A percentile compares a stretch with the other conserved stretches of the same genome.
Evolutionary conservation across 2,113 vertebrate genomes (phyloP).

Genomic region (Myiozetetes cayanensis): DNA sequence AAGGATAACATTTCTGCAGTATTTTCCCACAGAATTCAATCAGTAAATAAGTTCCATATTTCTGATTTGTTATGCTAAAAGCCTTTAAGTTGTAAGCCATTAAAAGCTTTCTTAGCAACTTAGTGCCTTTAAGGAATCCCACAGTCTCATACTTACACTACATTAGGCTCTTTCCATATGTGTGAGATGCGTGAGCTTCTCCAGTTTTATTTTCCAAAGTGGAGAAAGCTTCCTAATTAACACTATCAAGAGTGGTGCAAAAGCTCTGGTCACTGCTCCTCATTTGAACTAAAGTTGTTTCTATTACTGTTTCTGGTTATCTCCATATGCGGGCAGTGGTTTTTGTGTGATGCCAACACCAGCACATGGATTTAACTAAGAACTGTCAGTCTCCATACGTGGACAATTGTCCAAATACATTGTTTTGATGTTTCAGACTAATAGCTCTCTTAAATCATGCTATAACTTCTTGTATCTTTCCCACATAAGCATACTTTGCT

Average conservation of each 20-base stretch:
- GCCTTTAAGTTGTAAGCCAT: background rate
- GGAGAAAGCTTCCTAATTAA: background rate
- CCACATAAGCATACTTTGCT: background rate
- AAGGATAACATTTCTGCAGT: conserved; percentile 61
- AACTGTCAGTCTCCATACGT: background rate
- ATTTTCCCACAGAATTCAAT: conserved; percentile 63
- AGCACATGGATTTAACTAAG: background rate
- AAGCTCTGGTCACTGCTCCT: background rate
- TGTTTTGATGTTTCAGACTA: background rate
- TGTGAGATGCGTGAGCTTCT: background rate
- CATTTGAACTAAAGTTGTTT: background rate
- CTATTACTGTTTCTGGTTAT: background rate
- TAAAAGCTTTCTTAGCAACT: conserved; percentile 23
- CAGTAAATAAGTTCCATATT: conserved; percentile 60
- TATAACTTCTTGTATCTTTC: background rate
- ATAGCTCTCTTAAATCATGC: background rate
- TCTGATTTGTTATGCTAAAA: conserved; percentile 49
- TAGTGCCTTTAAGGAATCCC: background rate
- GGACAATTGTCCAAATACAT: background rate
- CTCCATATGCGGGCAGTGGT: background rate
- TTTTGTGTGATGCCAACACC: background rate
- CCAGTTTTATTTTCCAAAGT: background rate
- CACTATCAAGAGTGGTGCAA: background rate
- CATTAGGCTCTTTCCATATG: background rate
- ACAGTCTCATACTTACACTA: background rate